These are phyloP conservation scores for Sitodiplosis mosellana DNA, from an alignment of 1,140 invertebrate species.

Conservation along the genomic window DNA sequence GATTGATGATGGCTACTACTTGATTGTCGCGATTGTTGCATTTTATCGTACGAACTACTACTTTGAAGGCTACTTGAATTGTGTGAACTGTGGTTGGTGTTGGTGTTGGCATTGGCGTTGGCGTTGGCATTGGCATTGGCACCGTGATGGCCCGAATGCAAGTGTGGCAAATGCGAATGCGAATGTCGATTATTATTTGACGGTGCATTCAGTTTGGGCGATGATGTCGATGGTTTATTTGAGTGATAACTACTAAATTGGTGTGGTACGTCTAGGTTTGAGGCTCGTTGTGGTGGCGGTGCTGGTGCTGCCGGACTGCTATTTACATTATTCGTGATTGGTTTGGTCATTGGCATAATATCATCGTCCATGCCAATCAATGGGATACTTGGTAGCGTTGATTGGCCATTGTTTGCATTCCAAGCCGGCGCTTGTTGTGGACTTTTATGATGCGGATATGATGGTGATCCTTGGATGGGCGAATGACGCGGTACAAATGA, in stretches of 20 bases:
- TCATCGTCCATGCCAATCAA: slow-evolving; percentile 54
- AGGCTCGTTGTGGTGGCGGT: slow-evolving; percentile 10
- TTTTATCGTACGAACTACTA: background rate
- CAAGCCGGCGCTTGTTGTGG: slow-evolving; percentile 26
- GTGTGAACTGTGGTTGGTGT: slow-evolving; percentile 1
- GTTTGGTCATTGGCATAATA: slow-evolving; percentile 11
- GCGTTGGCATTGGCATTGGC: slow-evolving; percentile 7
- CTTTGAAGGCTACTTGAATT: background rate
- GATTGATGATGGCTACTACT: slow-evolving; percentile 1
- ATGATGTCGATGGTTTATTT: slow-evolving; percentile 4
- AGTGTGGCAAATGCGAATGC: background rate
- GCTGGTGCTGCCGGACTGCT: slow-evolving; percentile 13
- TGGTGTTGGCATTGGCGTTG: slow-evolving; percentile 9
- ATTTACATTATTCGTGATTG: slow-evolving; percentile 9
- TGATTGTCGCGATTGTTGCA: background rate
- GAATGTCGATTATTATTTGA: background rate
- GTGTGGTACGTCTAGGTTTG: slow-evolving; percentile 11
- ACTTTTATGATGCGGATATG: slow-evolving; percentile 16
- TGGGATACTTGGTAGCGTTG: slow-evolving; percentile 51
- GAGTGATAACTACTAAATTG: slow-evolving; percentile 5
- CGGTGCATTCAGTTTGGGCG: background rate
- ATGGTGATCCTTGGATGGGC: slow-evolving; percentile 22
- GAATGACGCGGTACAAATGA: slow-evolving; percentile 23
- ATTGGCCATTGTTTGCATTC: slow-evolving; percentile 33
- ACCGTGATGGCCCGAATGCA: background rate